Evolutionary conservation across 2,888 invertebrate genomes (phyloP).

Genomic region (Synergus gifuensis): DNA sequence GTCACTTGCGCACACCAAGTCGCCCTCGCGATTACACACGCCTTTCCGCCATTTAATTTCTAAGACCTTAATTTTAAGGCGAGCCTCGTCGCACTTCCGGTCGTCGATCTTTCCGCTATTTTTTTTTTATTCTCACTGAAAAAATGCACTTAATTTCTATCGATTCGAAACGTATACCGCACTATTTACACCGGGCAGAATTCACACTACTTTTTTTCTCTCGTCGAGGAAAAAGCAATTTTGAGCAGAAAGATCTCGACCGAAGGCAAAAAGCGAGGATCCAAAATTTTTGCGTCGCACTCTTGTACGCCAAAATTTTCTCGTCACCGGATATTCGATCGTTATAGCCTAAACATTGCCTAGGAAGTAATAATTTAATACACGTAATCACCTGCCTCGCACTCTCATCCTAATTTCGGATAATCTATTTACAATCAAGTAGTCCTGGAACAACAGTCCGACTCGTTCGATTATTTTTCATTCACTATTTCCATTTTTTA

Average conservation of each 20-base stretch:
- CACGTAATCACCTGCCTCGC: slow-evolving; percentile 31
- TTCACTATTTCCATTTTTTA: slow-evolving; percentile 30
- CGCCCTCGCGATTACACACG: slow-evolving; percentile 64
- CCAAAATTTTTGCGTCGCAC: slow-evolving; percentile 41
- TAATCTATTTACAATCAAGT: slow-evolving; percentile 37
- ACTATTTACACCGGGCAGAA: slow-evolving; percentile 61
- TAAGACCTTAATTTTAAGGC: slow-evolving; percentile 73
- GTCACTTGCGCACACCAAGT: slow-evolving; percentile 56
- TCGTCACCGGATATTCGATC: slow-evolving; percentile 18
- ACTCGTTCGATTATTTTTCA: slow-evolving; percentile 16
- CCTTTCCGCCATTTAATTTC: slow-evolving; percentile 69
- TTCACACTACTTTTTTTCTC: slow-evolving; percentile 47
- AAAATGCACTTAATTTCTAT: slow-evolving; percentile 37
- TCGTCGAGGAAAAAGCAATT: slow-evolving; percentile 33
- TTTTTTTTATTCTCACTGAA: slow-evolving; percentile 21
- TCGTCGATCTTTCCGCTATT: slow-evolving; percentile 63
- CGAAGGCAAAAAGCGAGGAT: slow-evolving; percentile 13
- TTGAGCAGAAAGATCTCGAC: slow-evolving; percentile 53
- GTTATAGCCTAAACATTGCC: slow-evolving; percentile 42
- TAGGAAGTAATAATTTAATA: slow-evolving; percentile 40
- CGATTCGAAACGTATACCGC: slow-evolving; percentile 48
- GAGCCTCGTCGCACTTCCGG: slow-evolving; percentile 69
- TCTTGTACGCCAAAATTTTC: slow-evolving; percentile 39
- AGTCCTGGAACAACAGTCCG: slow-evolving; percentile 35
- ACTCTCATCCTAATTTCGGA: slow-evolving; percentile 31